phyloP scores from a whole-genome alignment of 2,888 invertebrate genomes.

The Acanthosepion pharaonis region DNA sequence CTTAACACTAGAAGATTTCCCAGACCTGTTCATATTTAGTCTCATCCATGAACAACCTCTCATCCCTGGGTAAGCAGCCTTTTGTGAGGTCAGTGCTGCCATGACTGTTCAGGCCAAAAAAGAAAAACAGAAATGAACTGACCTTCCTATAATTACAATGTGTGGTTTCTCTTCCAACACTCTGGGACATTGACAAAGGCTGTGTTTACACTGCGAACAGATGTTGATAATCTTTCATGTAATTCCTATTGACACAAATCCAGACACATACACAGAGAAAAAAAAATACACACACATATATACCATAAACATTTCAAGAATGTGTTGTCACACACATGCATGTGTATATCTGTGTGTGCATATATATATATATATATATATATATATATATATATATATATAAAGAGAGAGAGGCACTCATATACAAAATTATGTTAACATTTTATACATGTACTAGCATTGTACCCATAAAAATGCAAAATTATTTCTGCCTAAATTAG shows the following conservation, averaged over 20 bases:
- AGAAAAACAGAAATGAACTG: not conserved
- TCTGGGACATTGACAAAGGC: not conserved
- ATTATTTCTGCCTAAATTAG: too few relatives aligned
- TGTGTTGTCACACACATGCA: not conserved
- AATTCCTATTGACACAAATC: not conserved
- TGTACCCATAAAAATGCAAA: too few relatives aligned
- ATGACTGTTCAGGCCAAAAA: not conserved
- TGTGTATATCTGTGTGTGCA: too few relatives aligned
- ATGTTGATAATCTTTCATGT: not conserved
- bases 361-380: not conserved
- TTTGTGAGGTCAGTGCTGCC: not conserved
- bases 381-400: not conserved
- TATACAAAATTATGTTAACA: too few relatives aligned
- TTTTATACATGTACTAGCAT: too few relatives aligned
- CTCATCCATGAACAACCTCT: not conserved
- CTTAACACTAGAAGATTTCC: not conserved
- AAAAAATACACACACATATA: not conserved
- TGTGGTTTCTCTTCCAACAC: not conserved
- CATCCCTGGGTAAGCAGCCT: not conserved
- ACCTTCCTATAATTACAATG: not conserved
- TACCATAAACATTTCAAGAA: not conserved
- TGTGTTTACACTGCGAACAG: not conserved
- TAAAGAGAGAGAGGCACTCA: not conserved
- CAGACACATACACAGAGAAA: not conserved
- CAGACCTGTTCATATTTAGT: slow-evolving; percentile 12